Evolutionary conservation across 92 coral and sea anemone species (phyloP).

Genomic region (Zoanthus sansibaricus): DNA sequence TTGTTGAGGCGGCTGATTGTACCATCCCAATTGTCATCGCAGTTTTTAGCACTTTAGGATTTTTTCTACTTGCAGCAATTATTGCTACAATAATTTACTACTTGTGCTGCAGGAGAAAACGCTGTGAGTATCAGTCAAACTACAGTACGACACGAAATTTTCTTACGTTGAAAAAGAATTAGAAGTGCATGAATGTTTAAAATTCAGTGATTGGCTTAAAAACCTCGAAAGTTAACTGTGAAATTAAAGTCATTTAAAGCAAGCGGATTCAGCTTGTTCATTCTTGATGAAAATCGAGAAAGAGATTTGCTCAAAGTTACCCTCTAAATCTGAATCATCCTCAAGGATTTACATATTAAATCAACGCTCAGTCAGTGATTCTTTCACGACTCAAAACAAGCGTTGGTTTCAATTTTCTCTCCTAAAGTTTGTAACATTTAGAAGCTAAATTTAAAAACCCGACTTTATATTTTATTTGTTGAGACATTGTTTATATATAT

Average conservation of each 20-base stretch:
- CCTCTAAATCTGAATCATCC: too few relatives aligned
- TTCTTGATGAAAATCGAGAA: too few relatives aligned
- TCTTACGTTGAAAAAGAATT: background rate
- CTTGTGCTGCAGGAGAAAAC: slow-evolving; percentile 55
- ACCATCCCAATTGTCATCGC: slow-evolving; percentile 67
- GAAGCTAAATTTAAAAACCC: background rate
- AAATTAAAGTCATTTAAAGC: too few relatives aligned
- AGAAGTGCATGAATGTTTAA: too few relatives aligned
- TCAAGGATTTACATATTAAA: too few relatives aligned
- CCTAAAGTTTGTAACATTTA: background rate
- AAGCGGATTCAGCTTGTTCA: too few relatives aligned
- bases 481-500: background rate
- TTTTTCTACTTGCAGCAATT: slow-evolving; percentile 51
- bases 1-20: slow-evolving; percentile 54
- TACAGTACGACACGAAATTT: background rate
- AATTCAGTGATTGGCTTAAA: background rate
- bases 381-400: too few relatives aligned
- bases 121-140: slow-evolving; percentile 25
- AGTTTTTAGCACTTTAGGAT: slow-evolving; percentile 79
- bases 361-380: too few relatives aligned
- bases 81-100: slow-evolving; percentile 65
- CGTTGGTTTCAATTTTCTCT: too few relatives aligned
- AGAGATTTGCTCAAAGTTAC: too few relatives aligned
- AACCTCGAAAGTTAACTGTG: too few relatives aligned
- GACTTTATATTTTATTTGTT: background rate